Percentiles rank a stretch among this genome's conserved stretches.
Conservation (phyloP, 2,797 vertebrate genomes). For the Phaenicophaeus curvirostris region DNA sequence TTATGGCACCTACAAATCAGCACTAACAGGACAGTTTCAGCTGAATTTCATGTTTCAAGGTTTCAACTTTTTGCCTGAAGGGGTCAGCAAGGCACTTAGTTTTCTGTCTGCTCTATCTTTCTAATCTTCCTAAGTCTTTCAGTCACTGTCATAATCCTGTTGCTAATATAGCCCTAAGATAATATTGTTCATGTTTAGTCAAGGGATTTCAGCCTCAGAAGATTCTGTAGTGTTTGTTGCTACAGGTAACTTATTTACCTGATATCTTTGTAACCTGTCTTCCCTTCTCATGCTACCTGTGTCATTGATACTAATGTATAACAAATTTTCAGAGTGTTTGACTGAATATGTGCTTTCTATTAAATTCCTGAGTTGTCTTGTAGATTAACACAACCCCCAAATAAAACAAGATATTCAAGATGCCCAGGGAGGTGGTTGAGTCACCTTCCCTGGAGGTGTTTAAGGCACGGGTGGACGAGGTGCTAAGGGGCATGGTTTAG, state of each 20-base stretch:
- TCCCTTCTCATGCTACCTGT: background rate
- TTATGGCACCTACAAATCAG: background rate
- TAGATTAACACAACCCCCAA: background rate
- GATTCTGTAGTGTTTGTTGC: background rate
- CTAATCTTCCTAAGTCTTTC: background rate
- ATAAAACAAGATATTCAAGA: background rate
- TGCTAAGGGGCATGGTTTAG: too few relatives aligned
- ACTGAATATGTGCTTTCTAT: background rate
- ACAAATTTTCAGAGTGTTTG: background rate
- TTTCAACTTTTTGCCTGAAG: slow-evolving; percentile 48
- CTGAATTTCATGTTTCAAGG: background rate
- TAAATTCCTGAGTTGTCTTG: background rate
- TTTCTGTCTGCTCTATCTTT: background rate
- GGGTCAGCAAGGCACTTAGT: slow-evolving; percentile 45
- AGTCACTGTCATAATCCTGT: background rate
- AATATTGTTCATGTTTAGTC: background rate
- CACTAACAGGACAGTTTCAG: background rate
- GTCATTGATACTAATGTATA: background rate
- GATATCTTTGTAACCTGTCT: background rate
- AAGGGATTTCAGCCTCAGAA: background rate
- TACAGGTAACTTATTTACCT: background rate
- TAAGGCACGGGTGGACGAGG: too few relatives aligned
- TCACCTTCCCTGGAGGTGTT: too few relatives aligned
- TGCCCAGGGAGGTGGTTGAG: too few relatives aligned
- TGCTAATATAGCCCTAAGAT: background rate